Percentiles rank a stretch among this genome's conserved stretches.
These are phyloP conservation scores for Ascaphus truei DNA, from an alignment of 2,113 vertebrate genomes.

Conservation along the genomic window DNA sequence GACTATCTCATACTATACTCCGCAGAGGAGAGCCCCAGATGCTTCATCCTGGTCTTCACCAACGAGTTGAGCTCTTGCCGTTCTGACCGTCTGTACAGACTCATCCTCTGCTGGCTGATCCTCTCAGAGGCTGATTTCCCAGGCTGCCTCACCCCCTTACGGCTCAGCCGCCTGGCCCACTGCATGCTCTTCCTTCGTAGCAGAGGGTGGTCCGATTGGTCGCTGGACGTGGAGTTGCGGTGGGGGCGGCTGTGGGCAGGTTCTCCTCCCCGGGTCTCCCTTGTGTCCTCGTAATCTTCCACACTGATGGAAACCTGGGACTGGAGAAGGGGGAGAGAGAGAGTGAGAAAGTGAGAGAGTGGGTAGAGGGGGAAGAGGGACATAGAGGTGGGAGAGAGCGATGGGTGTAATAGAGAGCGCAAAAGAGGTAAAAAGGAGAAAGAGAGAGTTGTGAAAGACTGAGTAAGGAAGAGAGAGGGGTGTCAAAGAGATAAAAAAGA, in stretches of 20 bases:
- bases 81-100: constrained; percentile 69
- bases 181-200: constrained; percentile 77
- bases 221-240: constrained; percentile 70
- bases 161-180: constrained; percentile 71
- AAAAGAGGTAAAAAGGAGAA: neutral
- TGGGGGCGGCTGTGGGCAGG: constrained; percentile 62
- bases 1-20: constrained; percentile 61
- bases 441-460: no score
- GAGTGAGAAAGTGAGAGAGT: no score
- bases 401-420: no score
- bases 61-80: constrained; percentile 72
- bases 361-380: neutral
- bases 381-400: neutral
- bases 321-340: constrained; percentile 49
- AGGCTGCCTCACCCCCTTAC: constrained; percentile 63
- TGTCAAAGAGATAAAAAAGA: no score
- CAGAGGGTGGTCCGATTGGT: constrained; percentile 70
- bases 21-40: constrained; percentile 68
- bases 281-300: constrained; percentile 75
- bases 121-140: constrained; percentile 62
- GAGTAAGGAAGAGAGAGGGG: neutral
- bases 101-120: constrained; percentile 73
- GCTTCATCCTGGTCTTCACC: constrained; percentile 72
- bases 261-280: constrained; percentile 64
- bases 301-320: constrained; percentile 76